Percentiles rank a stretch among this genome's conserved stretches.
Conservation (phyloP, 2,797 vertebrate genomes). For the Lagorchestes hirsutus region DNA sequence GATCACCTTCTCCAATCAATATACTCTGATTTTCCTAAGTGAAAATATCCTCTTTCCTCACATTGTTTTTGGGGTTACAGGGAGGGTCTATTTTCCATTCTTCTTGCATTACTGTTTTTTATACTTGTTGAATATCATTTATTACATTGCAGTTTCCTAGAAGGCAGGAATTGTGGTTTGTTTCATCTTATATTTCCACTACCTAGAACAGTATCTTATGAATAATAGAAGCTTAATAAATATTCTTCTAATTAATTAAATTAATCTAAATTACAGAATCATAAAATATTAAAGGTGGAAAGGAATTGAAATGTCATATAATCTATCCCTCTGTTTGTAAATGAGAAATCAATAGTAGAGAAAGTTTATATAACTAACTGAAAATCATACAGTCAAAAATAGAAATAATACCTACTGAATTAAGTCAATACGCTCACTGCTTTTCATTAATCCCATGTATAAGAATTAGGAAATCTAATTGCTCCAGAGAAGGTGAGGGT, state of each 20-base stretch:
- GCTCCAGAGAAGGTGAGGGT: neutral
- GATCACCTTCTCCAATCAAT: neutral
- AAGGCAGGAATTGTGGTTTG: neutral
- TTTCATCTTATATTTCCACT: neutral
- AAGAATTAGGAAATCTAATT: neutral
- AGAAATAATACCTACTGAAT: neutral
- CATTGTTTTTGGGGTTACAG: neutral
- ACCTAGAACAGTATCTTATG: neutral
- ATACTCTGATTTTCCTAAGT: neutral
- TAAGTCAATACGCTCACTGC: neutral
- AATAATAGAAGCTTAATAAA: neutral
- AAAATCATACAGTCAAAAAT: neutral
- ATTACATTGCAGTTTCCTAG: neutral
- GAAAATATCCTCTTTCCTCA: neutral
- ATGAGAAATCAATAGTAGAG: neutral
- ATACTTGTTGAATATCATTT: neutral
- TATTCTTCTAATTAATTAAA: neutral
- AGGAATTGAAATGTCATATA: neutral
- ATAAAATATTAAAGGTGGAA: neutral
- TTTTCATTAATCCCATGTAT: neutral
- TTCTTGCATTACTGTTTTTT: neutral
- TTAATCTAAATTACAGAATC: neutral
- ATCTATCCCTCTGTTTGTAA: neutral
- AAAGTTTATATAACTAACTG: neutral
- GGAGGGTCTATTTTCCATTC: too few species aligned